Conservation (phyloP, 1,140 invertebrate genomes). For the Pseudoatta argentina region DNA sequence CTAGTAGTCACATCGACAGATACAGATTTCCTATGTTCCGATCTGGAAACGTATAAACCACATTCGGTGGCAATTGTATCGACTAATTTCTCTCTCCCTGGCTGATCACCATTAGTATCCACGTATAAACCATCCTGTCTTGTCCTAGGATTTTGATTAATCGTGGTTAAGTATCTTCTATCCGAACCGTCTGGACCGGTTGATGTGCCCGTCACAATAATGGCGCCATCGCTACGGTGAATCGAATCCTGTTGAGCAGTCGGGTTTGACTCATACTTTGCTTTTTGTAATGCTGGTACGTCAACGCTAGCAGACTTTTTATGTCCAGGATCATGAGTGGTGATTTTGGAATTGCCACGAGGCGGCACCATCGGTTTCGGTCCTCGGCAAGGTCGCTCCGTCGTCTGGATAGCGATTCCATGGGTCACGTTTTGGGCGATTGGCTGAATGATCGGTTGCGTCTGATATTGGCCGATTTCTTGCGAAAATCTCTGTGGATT, state of each 20-base stretch:
- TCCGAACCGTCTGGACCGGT: conserved; percentile 76
- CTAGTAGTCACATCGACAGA: conserved; percentile 81
- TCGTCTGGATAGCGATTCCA: conserved; percentile 68
- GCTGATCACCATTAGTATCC: conserved; percentile 80
- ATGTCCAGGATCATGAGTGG: conserved; percentile 81
- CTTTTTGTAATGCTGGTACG: conserved; percentile 68
- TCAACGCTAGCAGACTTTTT: conserved; percentile 81
- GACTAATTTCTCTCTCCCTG: conserved; percentile 74
- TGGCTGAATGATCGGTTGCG: conserved; percentile 84
- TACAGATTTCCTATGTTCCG: conserved; percentile 83
- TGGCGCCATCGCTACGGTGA: conserved; percentile 66
- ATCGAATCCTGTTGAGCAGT: conserved; percentile 71
- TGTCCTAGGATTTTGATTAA: conserved; percentile 83
- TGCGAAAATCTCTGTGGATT: conserved; percentile 84
- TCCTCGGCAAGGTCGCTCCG: conserved; percentile 79
- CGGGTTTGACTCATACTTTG: conserved; percentile 61
- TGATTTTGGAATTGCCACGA: conserved; percentile 85
- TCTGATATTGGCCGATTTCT: conserved; percentile 83
- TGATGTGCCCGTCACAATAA: conserved; percentile 65
- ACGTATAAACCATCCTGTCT: conserved; percentile 85
- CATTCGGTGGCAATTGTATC: conserved; percentile 77
- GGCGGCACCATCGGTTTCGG: conserved; percentile 85
- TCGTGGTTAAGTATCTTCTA: conserved; percentile 74
- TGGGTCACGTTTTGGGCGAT: conserved; percentile 83
- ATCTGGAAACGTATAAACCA: conserved; percentile 79